Evolutionary conservation across 30 jellyfish, hydroid and myxozoan species (phyloP), one percentile per base, ranked within the genome.

Genomic region (Aurelia aurita): DNA sequence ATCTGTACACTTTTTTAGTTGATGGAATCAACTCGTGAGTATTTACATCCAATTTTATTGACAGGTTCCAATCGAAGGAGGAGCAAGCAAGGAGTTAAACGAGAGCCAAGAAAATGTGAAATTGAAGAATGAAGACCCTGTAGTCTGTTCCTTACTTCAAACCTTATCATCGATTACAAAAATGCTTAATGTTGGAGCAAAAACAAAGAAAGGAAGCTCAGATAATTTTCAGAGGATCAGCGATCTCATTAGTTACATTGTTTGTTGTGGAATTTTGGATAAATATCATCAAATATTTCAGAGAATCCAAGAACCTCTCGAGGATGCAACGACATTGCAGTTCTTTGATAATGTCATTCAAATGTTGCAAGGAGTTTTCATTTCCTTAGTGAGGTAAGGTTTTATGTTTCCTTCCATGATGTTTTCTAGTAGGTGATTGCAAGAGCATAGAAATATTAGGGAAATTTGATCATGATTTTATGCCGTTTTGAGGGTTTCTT

Each of bases 241-340:
- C 71, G 93, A 83, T 39, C 53, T 83, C 5, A 82, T 69, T 64
- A 92, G 98, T 53, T 92, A 92, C 59, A 73, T 82, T 19, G 96
- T 92, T 28, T 92, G 97, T 65, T 70, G 87, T 66, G 90, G 95
- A 58, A 35, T 87, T 29, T 78, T 87, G 9, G 97, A 87, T 53
- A 92, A 92, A 74, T 77, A 53, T 23, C 39, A 72, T 82, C 45
- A 69, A 53, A 39, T 81, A 25, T 86, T 81, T 73, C 77, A 64
- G 20, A 29, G 74, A 45, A 70, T 92, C 15, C 98, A 87, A 69
- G 92, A 87, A 26, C 93, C 98, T 28, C 47, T 87, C 18, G 98
- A 92, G 64, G 98, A 86, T 35, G 46, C 81, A 23, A 18, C 89
- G 11, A 46, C 65, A 6, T 59, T 82, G 34, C 22, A 55, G 49